These are phyloP conservation scores for Habropoda laboriosa DNA, from an alignment of 1,140 invertebrate genomes.

Conservation along the genomic window DNA sequence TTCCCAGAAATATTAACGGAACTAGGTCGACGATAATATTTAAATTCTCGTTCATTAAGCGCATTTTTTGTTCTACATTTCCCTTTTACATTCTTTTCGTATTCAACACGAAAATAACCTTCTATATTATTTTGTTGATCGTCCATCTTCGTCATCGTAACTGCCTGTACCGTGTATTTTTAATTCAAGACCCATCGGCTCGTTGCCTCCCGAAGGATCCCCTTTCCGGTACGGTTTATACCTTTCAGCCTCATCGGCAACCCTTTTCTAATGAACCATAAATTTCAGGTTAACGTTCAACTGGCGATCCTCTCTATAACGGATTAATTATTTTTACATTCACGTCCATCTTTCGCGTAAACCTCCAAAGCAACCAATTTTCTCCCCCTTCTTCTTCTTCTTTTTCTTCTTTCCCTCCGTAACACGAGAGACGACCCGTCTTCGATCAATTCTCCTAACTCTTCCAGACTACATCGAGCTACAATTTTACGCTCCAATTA, in stretches of 20 bases:
- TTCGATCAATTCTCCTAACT: background rate
- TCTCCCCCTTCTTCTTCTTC: background rate
- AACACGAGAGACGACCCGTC: no score
- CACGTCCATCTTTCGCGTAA: background rate
- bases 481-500: background rate
- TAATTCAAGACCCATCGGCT: slow-evolving; percentile 11
- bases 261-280: slow-evolving; percentile 52
- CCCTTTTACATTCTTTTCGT: background rate
- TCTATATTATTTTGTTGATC: slow-evolving; percentile 2
- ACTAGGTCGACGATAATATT: background rate
- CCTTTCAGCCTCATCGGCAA: slow-evolving; percentile 28
- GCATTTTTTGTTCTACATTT: background rate
- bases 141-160: background rate
- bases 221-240: slow-evolving; percentile 46
- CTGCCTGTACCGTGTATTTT: slow-evolving; percentile 17
- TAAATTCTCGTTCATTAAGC: background rate
- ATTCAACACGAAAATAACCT: background rate
- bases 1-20: background rate
- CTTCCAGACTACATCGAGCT: background rate
- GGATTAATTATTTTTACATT: slow-evolving; percentile 48
- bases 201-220: slow-evolving; percentile 11
- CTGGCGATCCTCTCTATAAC: background rate
- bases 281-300: slow-evolving; percentile 50
- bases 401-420: no score
- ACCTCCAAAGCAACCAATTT: background rate